A percentile compares a stretch with the other conserved stretches of the same genome.
Evolutionary conservation across 2,797 vertebrate species (phyloP).

Genomic region (Enteromius radiatus): DNA sequence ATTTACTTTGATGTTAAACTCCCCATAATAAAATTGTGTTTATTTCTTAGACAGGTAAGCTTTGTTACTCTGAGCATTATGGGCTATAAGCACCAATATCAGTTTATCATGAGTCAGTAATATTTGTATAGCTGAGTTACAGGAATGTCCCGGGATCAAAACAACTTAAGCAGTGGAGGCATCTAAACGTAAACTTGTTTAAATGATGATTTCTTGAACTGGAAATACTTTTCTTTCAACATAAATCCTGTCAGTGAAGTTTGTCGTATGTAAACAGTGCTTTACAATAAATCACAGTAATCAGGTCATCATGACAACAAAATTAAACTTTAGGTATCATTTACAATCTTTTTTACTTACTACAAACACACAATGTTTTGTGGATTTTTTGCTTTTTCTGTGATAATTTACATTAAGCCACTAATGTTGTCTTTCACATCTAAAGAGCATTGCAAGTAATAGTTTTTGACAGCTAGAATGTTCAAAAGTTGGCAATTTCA

Average conservation of each 20-base stretch:
- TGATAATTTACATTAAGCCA: background rate
- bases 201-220: background rate
- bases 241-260: background rate
- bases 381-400: background rate
- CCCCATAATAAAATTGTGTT: background rate
- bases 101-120: constrained; percentile 7
- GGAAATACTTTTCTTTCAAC: background rate
- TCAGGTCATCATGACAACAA: background rate
- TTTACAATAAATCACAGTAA: background rate
- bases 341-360: background rate
- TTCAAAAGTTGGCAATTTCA: background rate
- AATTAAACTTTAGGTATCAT: background rate
- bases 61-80: constrained; percentile 23
- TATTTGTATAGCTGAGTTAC: background rate
- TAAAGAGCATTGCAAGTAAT: background rate
- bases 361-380: background rate
- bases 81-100: background rate
- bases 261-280: background rate
- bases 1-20: background rate
- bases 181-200: background rate
- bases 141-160: background rate
- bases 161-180: background rate
- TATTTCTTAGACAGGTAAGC: background rate
- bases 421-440: background rate
- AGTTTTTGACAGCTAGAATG: background rate